Conservation (phyloP, 1,140 invertebrate species). For the Drosophila gunungcola region DNA sequence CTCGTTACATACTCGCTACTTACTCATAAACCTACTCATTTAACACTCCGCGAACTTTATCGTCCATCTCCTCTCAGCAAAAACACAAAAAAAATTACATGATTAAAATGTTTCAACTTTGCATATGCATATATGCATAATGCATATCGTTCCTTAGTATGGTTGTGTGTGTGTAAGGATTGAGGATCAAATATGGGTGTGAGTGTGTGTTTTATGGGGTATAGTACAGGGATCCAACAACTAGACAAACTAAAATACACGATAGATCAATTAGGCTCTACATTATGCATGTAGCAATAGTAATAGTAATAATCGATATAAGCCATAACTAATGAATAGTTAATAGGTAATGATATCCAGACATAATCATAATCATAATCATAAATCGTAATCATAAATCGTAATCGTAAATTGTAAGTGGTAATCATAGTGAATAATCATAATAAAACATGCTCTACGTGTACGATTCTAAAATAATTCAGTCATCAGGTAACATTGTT, state of each 20-base stretch:
- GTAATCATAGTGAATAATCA: slow-evolving; percentile 46
- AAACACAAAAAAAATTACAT: slow-evolving; percentile 16
- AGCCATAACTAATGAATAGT: slow-evolving; percentile 49
- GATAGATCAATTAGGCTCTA: slow-evolving; percentile 58
- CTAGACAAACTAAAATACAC: slow-evolving; percentile 48
- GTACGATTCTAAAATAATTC: slow-evolving; percentile 84
- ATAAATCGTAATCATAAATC: slow-evolving; percentile 17
- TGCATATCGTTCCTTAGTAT: slow-evolving; percentile 23
- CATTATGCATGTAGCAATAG: slow-evolving; percentile 73
- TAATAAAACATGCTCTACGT: slow-evolving; percentile 77
- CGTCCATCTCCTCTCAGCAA: background rate
- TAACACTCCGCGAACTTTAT: background rate
- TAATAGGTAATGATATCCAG: slow-evolving; percentile 45
- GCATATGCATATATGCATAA: background rate
- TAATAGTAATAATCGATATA: slow-evolving; percentile 51
- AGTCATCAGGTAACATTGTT: slow-evolving; percentile 85
- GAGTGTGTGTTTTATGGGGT: slow-evolving; percentile 22
- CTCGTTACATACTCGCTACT: slow-evolving; percentile 19
- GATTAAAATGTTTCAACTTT: slow-evolving; percentile 24
- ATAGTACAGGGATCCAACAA: slow-evolving; percentile 50
- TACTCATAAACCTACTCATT: slow-evolving; percentile 11
- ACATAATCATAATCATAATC: slow-evolving; percentile 18
- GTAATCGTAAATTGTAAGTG: slow-evolving; percentile 38
- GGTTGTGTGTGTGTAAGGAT: slow-evolving; percentile 14
- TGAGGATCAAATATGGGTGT: slow-evolving; percentile 5